A percentile compares a stretch with the other conserved stretches of the same genome.
Evolutionary conservation across 53 echinoderm and acorn worm genomes (phyloP).

Genomic region (Paelopatides confundens): DNA sequence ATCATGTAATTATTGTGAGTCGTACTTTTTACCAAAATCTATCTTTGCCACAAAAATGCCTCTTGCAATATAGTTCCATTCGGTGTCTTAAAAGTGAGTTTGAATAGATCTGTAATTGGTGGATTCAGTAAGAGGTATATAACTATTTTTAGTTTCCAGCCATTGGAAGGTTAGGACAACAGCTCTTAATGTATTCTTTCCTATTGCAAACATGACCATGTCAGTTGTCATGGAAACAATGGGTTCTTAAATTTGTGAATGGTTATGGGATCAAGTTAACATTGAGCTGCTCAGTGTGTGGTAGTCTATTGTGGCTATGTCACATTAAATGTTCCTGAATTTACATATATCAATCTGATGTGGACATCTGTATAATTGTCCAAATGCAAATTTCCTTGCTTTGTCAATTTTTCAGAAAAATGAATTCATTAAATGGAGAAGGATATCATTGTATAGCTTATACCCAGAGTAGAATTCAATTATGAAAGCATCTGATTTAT

Average conservation of each 20-base stretch:
- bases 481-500: too few relatives aligned
- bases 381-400: background rate
- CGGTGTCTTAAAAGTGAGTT: constrained; percentile 5
- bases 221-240: background rate
- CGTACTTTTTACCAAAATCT: constrained; percentile 21
- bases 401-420: background rate
- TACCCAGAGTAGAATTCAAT: too few relatives aligned
- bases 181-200: background rate
- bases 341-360: background rate
- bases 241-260: background rate
- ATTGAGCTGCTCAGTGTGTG: background rate
- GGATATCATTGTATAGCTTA: too few relatives aligned
- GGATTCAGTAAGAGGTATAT: background rate
- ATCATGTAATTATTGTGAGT: constrained; percentile 30
- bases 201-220: background rate
- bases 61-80: constrained; percentile 29
- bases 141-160: background rate
- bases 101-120: background rate
- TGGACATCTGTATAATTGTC: background rate
- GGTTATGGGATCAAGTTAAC: background rate
- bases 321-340: background rate
- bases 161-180: background rate
- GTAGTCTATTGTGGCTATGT: background rate
- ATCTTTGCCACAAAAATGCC: constrained; percentile 2
- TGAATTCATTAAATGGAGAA: too few relatives aligned